These are phyloP conservation scores for Martes martes DNA, from an alignment of 2,113 vertebrate species.

Conservation along the genomic window DNA sequence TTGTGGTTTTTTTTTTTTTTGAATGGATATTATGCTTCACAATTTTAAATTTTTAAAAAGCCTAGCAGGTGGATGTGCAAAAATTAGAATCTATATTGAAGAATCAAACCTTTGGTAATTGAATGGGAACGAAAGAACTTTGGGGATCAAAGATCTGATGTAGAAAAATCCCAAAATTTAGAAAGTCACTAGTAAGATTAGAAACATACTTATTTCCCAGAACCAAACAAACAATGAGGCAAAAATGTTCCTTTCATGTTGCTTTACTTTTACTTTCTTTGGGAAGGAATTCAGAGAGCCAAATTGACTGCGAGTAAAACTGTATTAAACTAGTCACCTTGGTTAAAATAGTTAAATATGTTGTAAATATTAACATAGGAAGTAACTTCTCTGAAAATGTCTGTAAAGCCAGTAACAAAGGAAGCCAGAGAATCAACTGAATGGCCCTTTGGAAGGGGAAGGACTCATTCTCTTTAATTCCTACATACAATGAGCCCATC, in stretches of 20 bases:
- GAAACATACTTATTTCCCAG: not conserved
- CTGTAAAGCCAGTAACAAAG: not conserved
- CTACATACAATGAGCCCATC: not conserved
- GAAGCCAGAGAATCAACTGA: not conserved
- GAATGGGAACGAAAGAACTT: not conserved
- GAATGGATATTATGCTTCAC: not conserved
- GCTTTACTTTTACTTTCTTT: slow-evolving; percentile 21
- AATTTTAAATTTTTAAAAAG: not conserved
- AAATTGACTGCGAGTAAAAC: not conserved
- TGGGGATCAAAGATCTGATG: not conserved
- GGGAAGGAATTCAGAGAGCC: slow-evolving; percentile 30
- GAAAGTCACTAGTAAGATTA: not conserved
- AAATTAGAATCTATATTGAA: not conserved
- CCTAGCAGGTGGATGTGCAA: not conserved
- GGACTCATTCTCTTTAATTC: not conserved
- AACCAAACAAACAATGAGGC: not conserved
- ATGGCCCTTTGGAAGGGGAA: not conserved
- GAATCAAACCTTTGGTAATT: not conserved
- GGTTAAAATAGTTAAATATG: slow-evolving; percentile 1
- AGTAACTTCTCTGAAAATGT: not conserved
- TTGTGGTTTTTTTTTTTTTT: not conserved
- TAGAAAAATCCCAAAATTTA: slow-evolving; percentile 27
- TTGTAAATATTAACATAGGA: not conserved
- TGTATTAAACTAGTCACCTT: not conserved
- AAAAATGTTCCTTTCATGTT: not conserved